These are phyloP conservation scores for Bubo blakistoni DNA, from an alignment of 2,113 vertebrate genomes.

Conservation along the genomic window DNA sequence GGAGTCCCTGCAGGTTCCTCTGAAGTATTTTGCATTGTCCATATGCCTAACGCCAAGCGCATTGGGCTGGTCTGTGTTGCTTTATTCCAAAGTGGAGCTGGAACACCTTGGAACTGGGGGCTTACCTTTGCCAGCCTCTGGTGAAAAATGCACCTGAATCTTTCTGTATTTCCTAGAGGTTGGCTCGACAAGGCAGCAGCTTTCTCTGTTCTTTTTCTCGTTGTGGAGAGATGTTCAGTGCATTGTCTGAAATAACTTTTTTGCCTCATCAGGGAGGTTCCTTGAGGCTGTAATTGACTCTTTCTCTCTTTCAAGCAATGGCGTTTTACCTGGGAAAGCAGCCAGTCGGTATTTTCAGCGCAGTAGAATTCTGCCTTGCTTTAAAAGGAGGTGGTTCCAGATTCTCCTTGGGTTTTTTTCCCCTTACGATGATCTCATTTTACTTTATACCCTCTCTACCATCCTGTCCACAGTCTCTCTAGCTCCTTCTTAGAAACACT, in stretches of 20 bases:
- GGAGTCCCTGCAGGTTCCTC: background rate
- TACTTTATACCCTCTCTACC: background rate
- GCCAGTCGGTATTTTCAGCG: background rate
- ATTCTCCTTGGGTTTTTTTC: background rate
- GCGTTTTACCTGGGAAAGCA: constrained; percentile 15
- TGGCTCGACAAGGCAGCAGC: background rate
- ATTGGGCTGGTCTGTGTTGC: background rate
- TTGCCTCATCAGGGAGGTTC: background rate
- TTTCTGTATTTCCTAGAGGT: background rate
- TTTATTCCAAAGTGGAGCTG: background rate
- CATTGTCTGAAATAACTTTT: background rate
- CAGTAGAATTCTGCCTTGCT: background rate
- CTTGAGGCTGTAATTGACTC: background rate
- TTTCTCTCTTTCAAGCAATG: background rate
- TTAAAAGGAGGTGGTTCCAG: background rate
- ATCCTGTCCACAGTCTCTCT: background rate
- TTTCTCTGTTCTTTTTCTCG: background rate
- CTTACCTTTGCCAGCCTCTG: background rate
- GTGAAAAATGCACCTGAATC: background rate
- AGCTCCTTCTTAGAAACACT: background rate
- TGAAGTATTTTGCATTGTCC: background rate
- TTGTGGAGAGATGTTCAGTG: background rate
- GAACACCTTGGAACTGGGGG: background rate
- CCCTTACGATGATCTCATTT: background rate
- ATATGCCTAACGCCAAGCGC: rapidly evolving